phyloP scores from a whole-genome alignment of 2,113 vertebrate species.

The Platysteira castanea region DNA sequence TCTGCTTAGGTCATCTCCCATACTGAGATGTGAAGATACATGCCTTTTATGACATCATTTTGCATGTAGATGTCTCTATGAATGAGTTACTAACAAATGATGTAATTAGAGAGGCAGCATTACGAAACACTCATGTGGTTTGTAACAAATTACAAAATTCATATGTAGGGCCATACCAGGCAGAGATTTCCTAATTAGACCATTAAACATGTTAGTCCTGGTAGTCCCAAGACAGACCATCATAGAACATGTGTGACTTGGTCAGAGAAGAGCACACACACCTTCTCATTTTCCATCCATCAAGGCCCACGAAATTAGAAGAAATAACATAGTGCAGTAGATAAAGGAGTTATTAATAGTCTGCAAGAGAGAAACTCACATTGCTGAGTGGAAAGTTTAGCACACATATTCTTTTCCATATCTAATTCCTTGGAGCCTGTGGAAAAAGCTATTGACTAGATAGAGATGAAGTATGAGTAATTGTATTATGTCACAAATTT shows the following conservation, averaged over 20 bases:
- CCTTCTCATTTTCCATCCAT: neutral
- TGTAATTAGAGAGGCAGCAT: neutral
- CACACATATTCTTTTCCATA: neutral
- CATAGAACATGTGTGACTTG: neutral
- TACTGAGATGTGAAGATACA: neutral
- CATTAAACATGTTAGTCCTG: neutral
- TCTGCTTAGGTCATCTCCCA: neutral
- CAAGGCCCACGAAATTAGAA: neutral
- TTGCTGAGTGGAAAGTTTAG: neutral
- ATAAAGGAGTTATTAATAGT: neutral
- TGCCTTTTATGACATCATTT: neutral
- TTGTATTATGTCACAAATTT: conserved; percentile 28
- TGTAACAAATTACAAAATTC: neutral
- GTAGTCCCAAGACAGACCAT: neutral
- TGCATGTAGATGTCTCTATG: neutral
- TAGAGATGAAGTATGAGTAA: conserved; percentile 7
- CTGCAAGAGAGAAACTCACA: neutral
- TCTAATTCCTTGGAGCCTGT: neutral
- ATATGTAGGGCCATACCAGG: neutral
- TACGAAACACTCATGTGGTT: neutral
- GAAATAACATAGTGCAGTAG: neutral
- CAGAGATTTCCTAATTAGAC: neutral
- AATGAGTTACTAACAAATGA: neutral
- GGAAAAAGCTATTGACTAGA: neutral
- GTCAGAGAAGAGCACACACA: neutral